A percentile compares a stretch with the other conserved stretches of the same genome.
These are phyloP conservation scores for Trematomus bernacchii DNA, from an alignment of 2,797 vertebrate genomes.

Conservation along the genomic window DNA sequence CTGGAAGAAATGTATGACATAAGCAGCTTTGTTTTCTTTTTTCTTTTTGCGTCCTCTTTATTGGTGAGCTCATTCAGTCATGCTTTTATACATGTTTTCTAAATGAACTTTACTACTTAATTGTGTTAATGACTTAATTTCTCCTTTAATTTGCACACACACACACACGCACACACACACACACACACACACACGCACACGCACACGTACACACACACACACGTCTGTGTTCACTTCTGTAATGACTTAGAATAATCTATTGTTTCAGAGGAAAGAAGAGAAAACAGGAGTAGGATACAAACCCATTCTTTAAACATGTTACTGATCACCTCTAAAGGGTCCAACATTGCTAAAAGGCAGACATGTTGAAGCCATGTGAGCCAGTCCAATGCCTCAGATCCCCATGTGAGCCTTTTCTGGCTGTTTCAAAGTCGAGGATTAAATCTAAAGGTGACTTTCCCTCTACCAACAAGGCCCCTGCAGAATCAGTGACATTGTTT, in stretches of 20 bases:
- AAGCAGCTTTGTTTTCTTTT: background rate
- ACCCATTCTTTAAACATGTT: no score
- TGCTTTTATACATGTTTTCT: background rate
- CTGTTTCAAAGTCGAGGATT: no score
- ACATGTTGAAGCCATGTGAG: no score
- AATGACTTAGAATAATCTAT: constrained; percentile 9
- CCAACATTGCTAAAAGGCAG: no score
- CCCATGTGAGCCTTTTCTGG: no score
- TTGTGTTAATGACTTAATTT: no score
- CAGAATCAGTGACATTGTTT: no score
- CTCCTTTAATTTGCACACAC: no score
- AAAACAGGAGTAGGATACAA: constrained; percentile 5
- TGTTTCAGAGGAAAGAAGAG: background rate
- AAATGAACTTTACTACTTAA: background rate
- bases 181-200: background rate
- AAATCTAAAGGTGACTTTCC: no score
- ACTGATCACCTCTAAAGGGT: no score
- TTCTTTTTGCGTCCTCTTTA: background rate
- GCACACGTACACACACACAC: background rate
- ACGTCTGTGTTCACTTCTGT: background rate
- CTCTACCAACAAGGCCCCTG: no score
- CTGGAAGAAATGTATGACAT: background rate
- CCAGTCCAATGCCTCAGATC: no score
- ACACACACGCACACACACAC: background rate
- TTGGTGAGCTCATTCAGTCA: background rate